Conservation (phyloP, 2,113 vertebrate genomes). For the Emydura subglobosa region DNA sequence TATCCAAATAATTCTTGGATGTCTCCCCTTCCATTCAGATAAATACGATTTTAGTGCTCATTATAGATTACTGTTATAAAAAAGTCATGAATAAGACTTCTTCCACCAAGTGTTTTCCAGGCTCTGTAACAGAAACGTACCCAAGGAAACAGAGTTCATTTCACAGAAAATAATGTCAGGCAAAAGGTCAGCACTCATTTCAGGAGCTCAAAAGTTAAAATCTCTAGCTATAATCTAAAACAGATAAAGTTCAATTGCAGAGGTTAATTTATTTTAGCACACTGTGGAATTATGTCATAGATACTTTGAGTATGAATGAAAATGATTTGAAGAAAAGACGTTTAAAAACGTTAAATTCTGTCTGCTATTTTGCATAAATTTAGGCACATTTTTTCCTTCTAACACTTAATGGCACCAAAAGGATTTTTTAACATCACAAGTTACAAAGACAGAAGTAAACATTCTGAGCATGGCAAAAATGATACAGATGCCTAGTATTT, state of each 20-base stretch:
- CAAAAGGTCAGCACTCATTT: constrained; percentile 26
- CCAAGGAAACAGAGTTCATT: constrained; percentile 6
- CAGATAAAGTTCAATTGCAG: constrained; percentile 44
- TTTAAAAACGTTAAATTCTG: constrained; percentile 35
- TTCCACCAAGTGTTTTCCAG: constrained; percentile 35
- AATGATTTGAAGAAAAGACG: constrained; percentile 56
- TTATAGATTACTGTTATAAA: background rate
- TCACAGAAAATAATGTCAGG: constrained; percentile 13
- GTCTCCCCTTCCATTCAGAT: background rate
- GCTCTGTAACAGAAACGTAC: constrained; percentile 14
- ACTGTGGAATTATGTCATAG: constrained; percentile 66
- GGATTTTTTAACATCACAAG: constrained; percentile 29
- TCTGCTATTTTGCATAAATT: constrained; percentile 22
- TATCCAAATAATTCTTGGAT: background rate
- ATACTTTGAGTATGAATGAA: constrained; percentile 70
- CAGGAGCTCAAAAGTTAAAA: constrained; percentile 39
- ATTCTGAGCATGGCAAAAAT: background rate
- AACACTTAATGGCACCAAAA: constrained; percentile 55
- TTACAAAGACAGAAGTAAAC: constrained; percentile 33
- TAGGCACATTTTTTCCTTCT: constrained; percentile 44
- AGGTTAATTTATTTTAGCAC: constrained; percentile 69
- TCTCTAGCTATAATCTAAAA: constrained; percentile 55
- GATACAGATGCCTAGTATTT: background rate
- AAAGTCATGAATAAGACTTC: constrained; percentile 23
- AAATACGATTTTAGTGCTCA: background rate